Percentiles rank a stretch among this genome's conserved stretches.
These are phyloP conservation scores for Phoenicopterus ruber DNA, from an alignment of 2,113 vertebrate genomes.

Conservation along the genomic window DNA sequence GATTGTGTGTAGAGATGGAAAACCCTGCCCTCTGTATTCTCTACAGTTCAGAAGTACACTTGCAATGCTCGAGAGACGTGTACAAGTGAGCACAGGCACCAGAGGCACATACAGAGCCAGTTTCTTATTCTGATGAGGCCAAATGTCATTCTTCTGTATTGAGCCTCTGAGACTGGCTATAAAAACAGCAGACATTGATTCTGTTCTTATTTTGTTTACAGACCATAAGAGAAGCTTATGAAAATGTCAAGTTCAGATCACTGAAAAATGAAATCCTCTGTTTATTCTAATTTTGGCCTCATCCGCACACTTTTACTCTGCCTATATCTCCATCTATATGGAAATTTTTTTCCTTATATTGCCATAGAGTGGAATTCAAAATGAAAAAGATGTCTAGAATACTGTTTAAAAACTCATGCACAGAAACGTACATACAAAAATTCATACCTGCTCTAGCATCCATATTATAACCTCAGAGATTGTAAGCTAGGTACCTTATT, in stretches of 20 bases:
- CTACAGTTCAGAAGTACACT: background rate
- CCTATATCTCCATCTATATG: background rate
- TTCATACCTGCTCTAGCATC: background rate
- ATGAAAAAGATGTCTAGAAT: background rate
- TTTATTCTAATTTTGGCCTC: constrained; percentile 15
- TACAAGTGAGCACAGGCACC: background rate
- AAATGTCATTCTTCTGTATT: background rate
- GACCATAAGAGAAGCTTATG: background rate
- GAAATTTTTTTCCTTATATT: background rate
- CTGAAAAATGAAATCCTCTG: background rate
- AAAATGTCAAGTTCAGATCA: constrained; percentile 16
- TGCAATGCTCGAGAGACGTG: background rate
- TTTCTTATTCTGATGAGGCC: background rate
- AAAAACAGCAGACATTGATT: background rate
- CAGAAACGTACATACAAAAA: background rate
- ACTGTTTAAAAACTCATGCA: background rate
- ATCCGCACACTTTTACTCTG: background rate
- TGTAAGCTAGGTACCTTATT: background rate
- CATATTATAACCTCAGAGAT: background rate
- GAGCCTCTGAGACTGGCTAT: background rate
- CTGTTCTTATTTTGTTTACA: background rate
- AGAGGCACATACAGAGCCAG: background rate
- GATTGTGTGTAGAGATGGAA: background rate
- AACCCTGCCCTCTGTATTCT: background rate
- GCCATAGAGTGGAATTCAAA: background rate